A percentile compares a stretch with the other conserved stretches of the same genome.
Conservation (phyloP, 2,113 vertebrate genomes). For the Anas platyrhynchos region DNA sequence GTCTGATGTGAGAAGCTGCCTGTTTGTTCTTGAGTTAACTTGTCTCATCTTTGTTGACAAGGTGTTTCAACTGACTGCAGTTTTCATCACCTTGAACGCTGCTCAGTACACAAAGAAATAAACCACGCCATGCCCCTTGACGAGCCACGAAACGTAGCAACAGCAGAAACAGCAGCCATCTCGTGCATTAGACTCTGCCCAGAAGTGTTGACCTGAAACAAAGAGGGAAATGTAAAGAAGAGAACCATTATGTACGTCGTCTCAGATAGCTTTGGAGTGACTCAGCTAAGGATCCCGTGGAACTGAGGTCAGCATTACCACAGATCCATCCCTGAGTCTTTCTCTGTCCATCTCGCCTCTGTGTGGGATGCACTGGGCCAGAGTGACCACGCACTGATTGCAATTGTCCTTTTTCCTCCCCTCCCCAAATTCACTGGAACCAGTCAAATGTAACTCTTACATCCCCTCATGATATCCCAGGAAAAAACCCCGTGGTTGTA, state of each 20-base stretch:
- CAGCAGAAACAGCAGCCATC: not conserved
- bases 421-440: not conserved
- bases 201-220: conserved; percentile 86
- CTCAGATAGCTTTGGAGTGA: not conserved
- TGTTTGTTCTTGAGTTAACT: conserved; percentile 38
- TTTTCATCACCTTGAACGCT: conserved; percentile 1
- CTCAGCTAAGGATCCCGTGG: too few species aligned
- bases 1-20: conserved; percentile 39
- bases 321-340: not conserved
- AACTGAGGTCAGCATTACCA: not conserved
- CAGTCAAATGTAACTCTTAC: not conserved
- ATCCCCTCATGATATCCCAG: not conserved
- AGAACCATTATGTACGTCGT: not conserved
- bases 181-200: conserved; percentile 81
- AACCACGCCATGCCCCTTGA: not conserved
- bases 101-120: conserved; percentile 10
- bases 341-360: not conserved
- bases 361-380: not conserved
- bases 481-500: not conserved
- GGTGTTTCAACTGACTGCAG: not conserved
- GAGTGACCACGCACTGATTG: not conserved
- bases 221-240: not conserved
- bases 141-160: not conserved
- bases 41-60: conserved; percentile 44
- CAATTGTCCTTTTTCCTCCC: not conserved